Evolutionary conservation across 1,140 invertebrate genomes (phyloP).

Genomic region (Macrocentrus cingulum): DNA sequence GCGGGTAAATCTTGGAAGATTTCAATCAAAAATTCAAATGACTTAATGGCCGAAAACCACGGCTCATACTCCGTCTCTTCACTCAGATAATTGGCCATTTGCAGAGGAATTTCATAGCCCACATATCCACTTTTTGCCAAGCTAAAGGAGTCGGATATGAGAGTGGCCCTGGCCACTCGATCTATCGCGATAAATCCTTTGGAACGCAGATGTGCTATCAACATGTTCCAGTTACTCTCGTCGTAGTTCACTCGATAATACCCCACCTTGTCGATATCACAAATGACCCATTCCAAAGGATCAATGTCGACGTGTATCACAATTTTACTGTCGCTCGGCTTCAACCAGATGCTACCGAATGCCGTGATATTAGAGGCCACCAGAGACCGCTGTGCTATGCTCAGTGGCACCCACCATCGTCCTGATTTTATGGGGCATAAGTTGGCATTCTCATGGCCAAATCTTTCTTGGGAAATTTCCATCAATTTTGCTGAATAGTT

Average conservation of each 20-base stretch:
- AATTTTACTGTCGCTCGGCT: slow-evolving; percentile 25
- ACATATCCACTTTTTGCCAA: slow-evolving; percentile 54
- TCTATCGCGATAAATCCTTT: slow-evolving; percentile 46
- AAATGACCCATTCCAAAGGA: slow-evolving; percentile 54
- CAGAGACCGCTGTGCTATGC: slow-evolving; percentile 33
- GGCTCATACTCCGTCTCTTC: slow-evolving; percentile 61
- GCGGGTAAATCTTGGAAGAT: slow-evolving; percentile 32
- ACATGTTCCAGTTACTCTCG: slow-evolving; percentile 53
- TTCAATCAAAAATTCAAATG: slow-evolving; percentile 45
- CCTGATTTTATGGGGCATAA: slow-evolving; percentile 2
- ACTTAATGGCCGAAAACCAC: slow-evolving; percentile 57
- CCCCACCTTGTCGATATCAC: slow-evolving; percentile 54
- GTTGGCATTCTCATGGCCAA: slow-evolving; percentile 23
- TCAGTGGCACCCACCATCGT: slow-evolving; percentile 55
- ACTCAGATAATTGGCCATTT: slow-evolving; percentile 57
- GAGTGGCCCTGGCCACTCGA: slow-evolving; percentile 61
- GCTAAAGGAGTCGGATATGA: slow-evolving; percentile 66
- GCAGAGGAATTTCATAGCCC: slow-evolving; percentile 56
- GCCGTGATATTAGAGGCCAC: slow-evolving; percentile 46
- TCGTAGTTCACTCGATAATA: slow-evolving; percentile 66
- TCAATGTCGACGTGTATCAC: slow-evolving; percentile 4
- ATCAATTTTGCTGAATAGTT: slow-evolving; percentile 26
- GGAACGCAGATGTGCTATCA: slow-evolving; percentile 46
- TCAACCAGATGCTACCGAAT: slow-evolving; percentile 51
- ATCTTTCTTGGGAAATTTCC: slow-evolving; percentile 30